Base-by-base conservation (phyloP, 2,888 invertebrate species). In the Subacronicta megacephala region DNA sequence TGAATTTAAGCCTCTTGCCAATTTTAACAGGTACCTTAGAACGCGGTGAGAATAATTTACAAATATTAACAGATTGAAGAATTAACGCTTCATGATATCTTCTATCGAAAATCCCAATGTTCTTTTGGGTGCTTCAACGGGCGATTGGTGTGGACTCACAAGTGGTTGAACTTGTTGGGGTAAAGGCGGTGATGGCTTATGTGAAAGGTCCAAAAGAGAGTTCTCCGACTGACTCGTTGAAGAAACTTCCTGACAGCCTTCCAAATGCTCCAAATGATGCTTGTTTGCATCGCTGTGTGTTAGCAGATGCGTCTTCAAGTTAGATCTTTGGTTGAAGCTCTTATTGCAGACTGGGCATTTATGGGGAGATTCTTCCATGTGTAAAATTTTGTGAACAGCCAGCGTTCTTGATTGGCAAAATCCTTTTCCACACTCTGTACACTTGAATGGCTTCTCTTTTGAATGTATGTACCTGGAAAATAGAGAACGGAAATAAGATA, bases 391-490 rank as follows among this genome's bases (percentile, higher is more conserved):
- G 94, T 99, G 99, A 1, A 99, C 99, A 1, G 99, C 98, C 72
- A 99, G 94, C 0, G 99, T 99, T 46, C 99, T 95, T 17, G 98
- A 98, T 87, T 99, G 99, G 88, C 99, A 99, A 92, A 99, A 99
- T 5, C 99, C 99, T 92, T 99, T 99, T 40, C 99, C 99, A 89
- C 99, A 99, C 79, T 99, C 98, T 3, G 95, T 96, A 90, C 99
- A 99, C 85, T 99, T 99, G 94, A 99, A 99, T 0, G 99, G 99
- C 89, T 99, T 99, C 91, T 99, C 99, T 87, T 99, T 99, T 72
- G 98, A 98, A 93, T 99, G 99, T 72, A 99, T 99, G 93, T 99
- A 99, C 87, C 98, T 98, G 95, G 54, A 94, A 94, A 82, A 90
- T 70, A 81, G 78, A 85, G 80, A 81, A 77, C 46, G 92, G 81